Evolutionary conservation across 2,888 invertebrate species (phyloP).

Genomic region (Cerceris ruficornis): DNA sequence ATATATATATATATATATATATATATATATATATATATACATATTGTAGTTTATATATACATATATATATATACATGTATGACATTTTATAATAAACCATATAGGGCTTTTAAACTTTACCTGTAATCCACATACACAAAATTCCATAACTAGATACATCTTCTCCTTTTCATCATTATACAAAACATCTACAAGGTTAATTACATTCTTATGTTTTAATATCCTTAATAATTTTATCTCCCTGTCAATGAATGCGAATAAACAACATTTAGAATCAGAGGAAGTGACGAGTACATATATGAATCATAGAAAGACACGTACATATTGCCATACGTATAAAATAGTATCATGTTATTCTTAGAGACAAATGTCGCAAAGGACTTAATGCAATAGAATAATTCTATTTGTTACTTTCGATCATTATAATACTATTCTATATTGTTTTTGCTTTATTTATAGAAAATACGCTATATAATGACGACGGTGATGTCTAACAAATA

Average conservation of each 20-base stretch:
- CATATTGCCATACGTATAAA: slow-evolving; percentile 2
- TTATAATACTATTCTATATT: background rate
- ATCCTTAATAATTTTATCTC: slow-evolving; percentile 94
- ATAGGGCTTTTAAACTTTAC: slow-evolving; percentile 76
- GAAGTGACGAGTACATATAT: slow-evolving; percentile 32
- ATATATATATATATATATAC: no score
- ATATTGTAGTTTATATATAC: no score
- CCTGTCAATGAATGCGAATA: slow-evolving; percentile 81
- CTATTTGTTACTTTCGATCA: background rate
- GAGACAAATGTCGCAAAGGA: background rate
- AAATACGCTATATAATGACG: background rate
- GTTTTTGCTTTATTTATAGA: background rate
- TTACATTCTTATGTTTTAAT: slow-evolving; percentile 96
- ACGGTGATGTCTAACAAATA: background rate
- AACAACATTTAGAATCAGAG: slow-evolving; percentile 46
- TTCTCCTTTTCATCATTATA: slow-evolving; percentile 98
- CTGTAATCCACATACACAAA: slow-evolving; percentile 97
- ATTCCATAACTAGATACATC: slow-evolving; percentile 99
- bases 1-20: no score
- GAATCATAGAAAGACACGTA: slow-evolving; percentile 26
- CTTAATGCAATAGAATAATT: background rate
- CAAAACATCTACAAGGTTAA: slow-evolving; percentile 95
- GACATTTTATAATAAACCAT: slow-evolving; percentile 27
- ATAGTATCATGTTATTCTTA: background rate
- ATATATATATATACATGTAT: slow-evolving; percentile 3